phyloP scores from a whole-genome alignment of 2,888 invertebrate species.

The Pinctada fucata region DNA sequence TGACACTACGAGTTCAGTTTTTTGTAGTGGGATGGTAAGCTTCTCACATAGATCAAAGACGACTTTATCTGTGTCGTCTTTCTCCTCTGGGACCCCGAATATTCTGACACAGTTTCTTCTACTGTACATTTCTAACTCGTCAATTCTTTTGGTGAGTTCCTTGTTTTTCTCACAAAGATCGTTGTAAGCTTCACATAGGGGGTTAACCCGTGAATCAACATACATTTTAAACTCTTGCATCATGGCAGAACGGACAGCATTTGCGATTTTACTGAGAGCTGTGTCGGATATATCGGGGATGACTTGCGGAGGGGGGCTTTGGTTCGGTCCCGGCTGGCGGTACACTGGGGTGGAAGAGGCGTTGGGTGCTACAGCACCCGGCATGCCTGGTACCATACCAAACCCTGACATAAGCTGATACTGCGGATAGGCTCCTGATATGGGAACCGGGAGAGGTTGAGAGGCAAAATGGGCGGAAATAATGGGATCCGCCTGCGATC shows the following conservation, averaged over 20 bases:
- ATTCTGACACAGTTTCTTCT: constrained; percentile 6
- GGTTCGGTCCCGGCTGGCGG: background rate
- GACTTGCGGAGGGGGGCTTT: background rate
- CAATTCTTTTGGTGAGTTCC: constrained; percentile 6
- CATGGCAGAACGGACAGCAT: constrained; percentile 5
- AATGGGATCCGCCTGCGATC: background rate
- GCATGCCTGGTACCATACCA: background rate
- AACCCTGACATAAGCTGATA: constrained; percentile 1
- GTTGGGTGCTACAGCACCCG: background rate
- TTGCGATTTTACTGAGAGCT: background rate
- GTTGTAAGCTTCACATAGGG: background rate
- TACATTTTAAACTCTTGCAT: constrained; percentile 1
- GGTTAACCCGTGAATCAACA: constrained; percentile 2
- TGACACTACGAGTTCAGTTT: no score
- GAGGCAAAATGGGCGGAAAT: background rate
- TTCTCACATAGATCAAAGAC: constrained; percentile 10
- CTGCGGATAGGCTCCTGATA: background rate
- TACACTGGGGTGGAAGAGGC: constrained; percentile 2
- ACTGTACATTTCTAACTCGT: constrained; percentile 9
- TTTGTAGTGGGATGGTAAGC: no score
- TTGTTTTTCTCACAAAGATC: constrained; percentile 6
- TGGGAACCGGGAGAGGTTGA: background rate
- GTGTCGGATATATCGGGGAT: constrained; percentile 2
- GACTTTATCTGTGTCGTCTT: background rate
- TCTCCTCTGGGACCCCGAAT: constrained; percentile 2